Evolutionary conservation across 2,113 vertebrate species (phyloP), one percentile per base, ranked within the genome.

Genomic region (Noctilio leporinus): DNA sequence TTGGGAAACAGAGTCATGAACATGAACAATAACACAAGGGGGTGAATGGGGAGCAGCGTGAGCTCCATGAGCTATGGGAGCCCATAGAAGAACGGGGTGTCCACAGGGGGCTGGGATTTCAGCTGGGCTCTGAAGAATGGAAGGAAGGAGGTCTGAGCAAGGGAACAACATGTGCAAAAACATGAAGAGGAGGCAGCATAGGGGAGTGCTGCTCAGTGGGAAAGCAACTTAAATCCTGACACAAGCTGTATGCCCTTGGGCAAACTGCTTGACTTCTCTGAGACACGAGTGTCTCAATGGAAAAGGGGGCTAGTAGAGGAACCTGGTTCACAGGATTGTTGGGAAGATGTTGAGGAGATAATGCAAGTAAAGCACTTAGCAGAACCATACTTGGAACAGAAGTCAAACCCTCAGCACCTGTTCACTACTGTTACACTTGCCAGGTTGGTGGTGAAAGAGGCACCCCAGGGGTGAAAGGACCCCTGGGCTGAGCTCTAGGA

Each of bases 31-130:
- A 40, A 40, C 2, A 10, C 28, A 35, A 45, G 43, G 62, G 24
- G 45, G 35, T 10, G 26, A 80, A 11, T 0, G 20, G 51, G 4
- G 22, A 75, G 38, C 0, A 24, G 26, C 14, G 0, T 3, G 38
- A 55, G 86, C 33, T 67, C 5, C 2, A 0, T 20, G 40, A 38
- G 15, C 49, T 24, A 38, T 7, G 65, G 45, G 69, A 81, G 67
- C 24, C 59, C 57, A 69, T 0, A 26, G 14, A 70, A 55, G 77
- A 94, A 19, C 51, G 14, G 43, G 19, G 30, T 1, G 6, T 55
- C 57, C 69, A 53, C 49, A 51, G 49, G 14, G 28, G 28, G 69
- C 35, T 10, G 7, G 43, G 14, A 38, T 1, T n/a, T 38, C 67
- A 69, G 30, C 45, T 82, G 43, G 72, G 17, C 5, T 7, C 30